Evolutionary conservation across 2,888 invertebrate genomes (phyloP), one percentile per base, ranked within the genome.

Genomic region (Ischnus inquisitorius): DNA sequence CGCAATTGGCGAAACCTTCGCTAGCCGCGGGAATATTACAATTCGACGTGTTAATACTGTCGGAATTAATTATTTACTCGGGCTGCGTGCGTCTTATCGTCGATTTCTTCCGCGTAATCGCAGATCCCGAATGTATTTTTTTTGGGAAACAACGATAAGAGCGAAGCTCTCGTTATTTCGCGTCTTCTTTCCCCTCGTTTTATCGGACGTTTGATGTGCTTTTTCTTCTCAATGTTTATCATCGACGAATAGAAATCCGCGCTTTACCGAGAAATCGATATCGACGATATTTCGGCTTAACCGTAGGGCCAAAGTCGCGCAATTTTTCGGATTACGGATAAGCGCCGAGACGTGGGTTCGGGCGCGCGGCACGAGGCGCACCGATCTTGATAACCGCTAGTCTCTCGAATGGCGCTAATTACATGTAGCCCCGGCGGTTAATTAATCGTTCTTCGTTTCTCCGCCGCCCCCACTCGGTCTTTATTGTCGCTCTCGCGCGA

Each of bases 401-500:
- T 54, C 43, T 54, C 69, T 65, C 60, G 72, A 77, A 48, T 67
- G 62, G 41, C 48, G 77, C 80, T 74, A 84, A 84, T 84, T 84
- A 80, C 19, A 78, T 39, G 68, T 69, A 41, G 10, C 65, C 22
- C 46, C 67, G 68, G 48, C n/a, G 54, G 62, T 80, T 82, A 82
- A 84, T 84, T 84, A 79, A 78, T 84, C 62, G 76, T 65, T 54
- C 75, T 60, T 34, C 43, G 68, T 34, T 43, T 41, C 57, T 74
- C 34, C 41, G 28, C 43, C 69, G 67, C 28, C 43, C 64, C 19
- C 79, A 10, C n/a, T 25, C 3, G 5, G 5, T 34, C 34, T 8
- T 8, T 1, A 34, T 34, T 34, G 34, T 34, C 34, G 34, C 34
- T 34, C 34, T 34, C 34, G 4, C 34, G n/a, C 57, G 65, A 68